phyloP scores from a whole-genome alignment of 2,797 vertebrate species.

The Xyrichtys novacula region DNA sequence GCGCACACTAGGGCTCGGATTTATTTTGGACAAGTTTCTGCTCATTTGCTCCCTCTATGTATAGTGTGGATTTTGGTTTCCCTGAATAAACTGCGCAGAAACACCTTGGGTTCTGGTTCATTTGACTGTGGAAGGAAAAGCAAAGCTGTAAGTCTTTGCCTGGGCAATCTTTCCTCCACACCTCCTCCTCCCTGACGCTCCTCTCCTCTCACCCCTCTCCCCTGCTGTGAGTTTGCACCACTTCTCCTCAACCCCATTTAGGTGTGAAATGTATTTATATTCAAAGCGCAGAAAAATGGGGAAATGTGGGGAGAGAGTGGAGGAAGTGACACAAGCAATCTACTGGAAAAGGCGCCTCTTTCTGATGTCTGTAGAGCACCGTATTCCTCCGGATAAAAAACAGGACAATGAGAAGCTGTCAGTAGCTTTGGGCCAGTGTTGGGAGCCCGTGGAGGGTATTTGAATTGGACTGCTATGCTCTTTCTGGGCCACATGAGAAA shows the following conservation, averaged over 20 bases:
- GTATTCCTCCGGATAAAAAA: constrained; percentile 63
- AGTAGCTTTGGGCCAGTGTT: constrained; percentile 42
- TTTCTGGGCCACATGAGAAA: constrained; percentile 53
- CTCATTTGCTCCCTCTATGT: constrained; percentile 54
- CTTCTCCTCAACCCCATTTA: constrained; percentile 69
- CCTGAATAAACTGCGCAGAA: constrained; percentile 54
- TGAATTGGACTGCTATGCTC: constrained; percentile 53
- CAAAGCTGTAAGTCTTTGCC: constrained; percentile 49
- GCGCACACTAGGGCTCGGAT: constrained; percentile 34
- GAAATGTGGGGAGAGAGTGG: constrained; percentile 25
- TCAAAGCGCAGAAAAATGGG: constrained; percentile 54
- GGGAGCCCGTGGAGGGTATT: constrained; percentile 47
- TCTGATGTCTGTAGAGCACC: constrained; percentile 65
- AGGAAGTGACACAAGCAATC: constrained; percentile 74
- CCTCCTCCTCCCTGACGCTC: constrained; percentile 49
- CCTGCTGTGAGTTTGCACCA: constrained; percentile 60
- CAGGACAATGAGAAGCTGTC: constrained; percentile 66
- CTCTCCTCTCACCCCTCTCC: constrained; percentile 45
- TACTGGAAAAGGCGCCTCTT: constrained; percentile 54
- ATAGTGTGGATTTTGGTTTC: constrained; percentile 53
- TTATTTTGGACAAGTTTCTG: constrained; percentile 52
- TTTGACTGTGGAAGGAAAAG: constrained; percentile 47
- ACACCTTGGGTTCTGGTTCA: constrained; percentile 51
- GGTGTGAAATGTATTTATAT: constrained; percentile 81
- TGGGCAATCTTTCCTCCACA: constrained; percentile 50